Base-by-base conservation (phyloP, 2,113 vertebrate species). In the Peromyscus leucopus region DNA sequence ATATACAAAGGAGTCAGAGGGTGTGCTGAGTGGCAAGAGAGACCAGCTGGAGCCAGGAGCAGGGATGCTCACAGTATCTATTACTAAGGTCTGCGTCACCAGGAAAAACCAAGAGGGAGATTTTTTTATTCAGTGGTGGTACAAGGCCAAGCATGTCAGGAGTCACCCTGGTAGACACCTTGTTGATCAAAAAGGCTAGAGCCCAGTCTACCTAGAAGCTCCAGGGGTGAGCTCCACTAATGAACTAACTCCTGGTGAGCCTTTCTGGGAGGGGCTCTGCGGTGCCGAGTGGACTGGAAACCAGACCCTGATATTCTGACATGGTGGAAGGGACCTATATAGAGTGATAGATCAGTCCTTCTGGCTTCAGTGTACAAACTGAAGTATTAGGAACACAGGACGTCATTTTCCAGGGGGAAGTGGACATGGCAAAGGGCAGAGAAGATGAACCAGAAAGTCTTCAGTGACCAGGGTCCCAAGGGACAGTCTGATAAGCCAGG, bases 61-160 rank as follows among this genome's bases (percentile, higher is more conserved):
- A 92, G 61, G 7, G 24, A 5, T n/a, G 36, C 65, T 33, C 0
- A 0, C 1, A 9, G 12, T 3, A 28, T 19, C 51, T 7, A 8
- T 51, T 10, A 0, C 17, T 11, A n/a, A 93, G n/a, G 48, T 24
- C 80, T 22, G 15, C 10, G 21, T 76, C 57, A 39, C 24, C 48
- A 39, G 26, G 7, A 59, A 13, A 79, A 96, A 61, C 9, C 21
- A 26, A 51, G 67, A 59, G 59, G 39, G 19, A 55, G 61, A n/a
- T 21, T 10, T 51, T 33, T 17, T 75, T 46, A 48, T 5, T n/a
- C 26, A 83, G 36, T 8, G 21, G 2, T 21, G n/a, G 24, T 69
- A 16, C n/a, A 78, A 74, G 33, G n/a, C 6, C 28, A 67, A n/a
- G 31, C 36, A 24, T 71, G 2, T 46, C 71, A 76, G 33, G 12